A percentile compares a stretch with the other conserved stretches of the same genome.
phyloP scores from a whole-genome alignment of 2,113 vertebrate species.

The Pelecanoides urinatrix region DNA sequence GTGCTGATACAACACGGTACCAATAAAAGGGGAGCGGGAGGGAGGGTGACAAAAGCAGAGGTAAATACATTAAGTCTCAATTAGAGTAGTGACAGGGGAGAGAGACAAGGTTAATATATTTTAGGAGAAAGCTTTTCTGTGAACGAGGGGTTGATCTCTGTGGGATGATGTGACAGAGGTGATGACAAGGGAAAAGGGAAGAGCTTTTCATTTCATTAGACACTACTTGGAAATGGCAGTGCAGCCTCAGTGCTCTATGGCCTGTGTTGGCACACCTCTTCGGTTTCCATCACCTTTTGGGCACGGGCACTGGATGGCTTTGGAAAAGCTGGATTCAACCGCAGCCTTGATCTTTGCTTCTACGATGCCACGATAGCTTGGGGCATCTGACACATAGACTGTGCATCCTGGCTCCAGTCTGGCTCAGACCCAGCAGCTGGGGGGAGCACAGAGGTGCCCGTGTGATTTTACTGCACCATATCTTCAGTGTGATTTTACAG shows the following conservation, averaged over 20 bases:
- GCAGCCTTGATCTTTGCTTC: not conserved
- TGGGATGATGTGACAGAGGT: slow-evolving; percentile 8
- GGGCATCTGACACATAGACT: not conserved
- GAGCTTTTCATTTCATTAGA: slow-evolving; percentile 6
- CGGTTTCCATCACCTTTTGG: not conserved
- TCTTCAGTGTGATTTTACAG: not conserved
- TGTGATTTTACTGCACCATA: not conserved
- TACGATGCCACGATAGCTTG: accelerated
- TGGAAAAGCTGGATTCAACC: not conserved
- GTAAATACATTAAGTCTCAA: slow-evolving; percentile 57
- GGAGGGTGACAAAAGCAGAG: slow-evolving; percentile 13
- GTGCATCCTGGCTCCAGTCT: not conserved
- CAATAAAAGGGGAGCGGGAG: not conserved
- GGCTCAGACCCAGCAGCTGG: not conserved
- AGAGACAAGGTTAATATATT: slow-evolving; percentile 23
- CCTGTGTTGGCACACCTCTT: not conserved
- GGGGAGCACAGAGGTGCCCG: not conserved
- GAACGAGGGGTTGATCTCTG: not conserved
- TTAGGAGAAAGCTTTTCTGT: slow-evolving; percentile 23
- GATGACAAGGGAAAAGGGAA: slow-evolving; percentile 21
- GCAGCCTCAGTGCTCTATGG: not conserved
- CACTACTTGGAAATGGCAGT: not conserved
- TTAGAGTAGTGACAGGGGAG: not conserved
- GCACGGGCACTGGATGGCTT: accelerated
- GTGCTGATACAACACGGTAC: not conserved